Evolutionary conservation across 2,113 vertebrate genomes (phyloP).

Genomic region (Centropus unirufus): DNA sequence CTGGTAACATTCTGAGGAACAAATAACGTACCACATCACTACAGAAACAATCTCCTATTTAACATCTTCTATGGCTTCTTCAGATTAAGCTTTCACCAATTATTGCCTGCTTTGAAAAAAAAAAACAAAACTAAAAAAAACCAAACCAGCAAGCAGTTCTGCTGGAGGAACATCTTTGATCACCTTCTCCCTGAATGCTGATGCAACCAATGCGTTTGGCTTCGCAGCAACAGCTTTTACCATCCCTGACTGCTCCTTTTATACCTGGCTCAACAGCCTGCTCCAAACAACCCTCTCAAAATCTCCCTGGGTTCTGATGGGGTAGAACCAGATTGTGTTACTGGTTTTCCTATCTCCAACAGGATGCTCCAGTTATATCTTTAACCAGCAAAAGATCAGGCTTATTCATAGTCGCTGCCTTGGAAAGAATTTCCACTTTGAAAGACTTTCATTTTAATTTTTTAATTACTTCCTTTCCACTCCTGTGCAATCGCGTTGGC

Average conservation of each 20-base stretch:
- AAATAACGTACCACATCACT: neutral
- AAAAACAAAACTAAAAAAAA: neutral
- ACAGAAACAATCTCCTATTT: neutral
- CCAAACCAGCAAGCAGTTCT: neutral
- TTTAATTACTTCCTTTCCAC: neutral
- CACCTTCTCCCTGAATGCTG: neutral
- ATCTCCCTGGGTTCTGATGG: neutral
- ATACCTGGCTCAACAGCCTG: neutral
- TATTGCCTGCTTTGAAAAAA: neutral
- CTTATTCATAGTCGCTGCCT: neutral
- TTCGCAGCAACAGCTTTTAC: neutral
- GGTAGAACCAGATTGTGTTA: neutral
- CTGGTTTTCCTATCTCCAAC: neutral
- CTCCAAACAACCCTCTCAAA: neutral
- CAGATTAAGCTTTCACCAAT: neutral
- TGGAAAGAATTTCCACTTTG: neutral
- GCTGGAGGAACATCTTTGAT: neutral
- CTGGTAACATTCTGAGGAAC: neutral
- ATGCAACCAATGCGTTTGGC: neutral
- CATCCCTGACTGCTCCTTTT: neutral
- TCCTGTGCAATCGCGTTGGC: neutral
- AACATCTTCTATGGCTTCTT: neutral
- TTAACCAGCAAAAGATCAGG: neutral
- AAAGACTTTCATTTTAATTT: neutral
- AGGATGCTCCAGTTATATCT: neutral